Conservation (phyloP, 2,797 vertebrate species). For the Lutjanus campechanus region DNA sequence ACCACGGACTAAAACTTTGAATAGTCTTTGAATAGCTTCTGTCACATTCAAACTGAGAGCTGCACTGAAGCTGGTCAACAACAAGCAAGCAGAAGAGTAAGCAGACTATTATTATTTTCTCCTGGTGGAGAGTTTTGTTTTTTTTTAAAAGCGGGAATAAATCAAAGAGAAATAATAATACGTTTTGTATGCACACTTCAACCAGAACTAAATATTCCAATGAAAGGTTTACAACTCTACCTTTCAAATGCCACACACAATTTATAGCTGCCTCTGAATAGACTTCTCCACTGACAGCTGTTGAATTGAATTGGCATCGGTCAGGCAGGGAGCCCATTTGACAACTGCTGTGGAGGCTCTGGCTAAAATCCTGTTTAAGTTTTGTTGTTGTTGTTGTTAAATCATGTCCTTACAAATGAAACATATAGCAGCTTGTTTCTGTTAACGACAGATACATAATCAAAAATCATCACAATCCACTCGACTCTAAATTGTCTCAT, state of each 20-base stretch:
- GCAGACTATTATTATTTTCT: constrained; percentile 37
- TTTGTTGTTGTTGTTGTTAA: neutral
- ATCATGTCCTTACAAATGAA: constrained; percentile 35
- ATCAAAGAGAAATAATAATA: constrained; percentile 48
- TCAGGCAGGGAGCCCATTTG: constrained; percentile 43
- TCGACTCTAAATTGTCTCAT: constrained; percentile 40
- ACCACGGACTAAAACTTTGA: constrained; percentile 22
- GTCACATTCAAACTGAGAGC: constrained; percentile 24
- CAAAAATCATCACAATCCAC: constrained; percentile 45
- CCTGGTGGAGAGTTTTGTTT: constrained; percentile 6
- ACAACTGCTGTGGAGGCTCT: constrained; percentile 21
- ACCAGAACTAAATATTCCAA: constrained; percentile 53
- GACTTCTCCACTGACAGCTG: constrained; percentile 60
- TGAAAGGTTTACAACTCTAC: constrained; percentile 53
- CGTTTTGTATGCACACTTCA: constrained; percentile 55
- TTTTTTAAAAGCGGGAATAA: constrained; percentile 34
- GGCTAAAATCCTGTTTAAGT: constrained; percentile 10
- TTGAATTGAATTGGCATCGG: constrained; percentile 54
- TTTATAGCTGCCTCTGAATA: constrained; percentile 46
- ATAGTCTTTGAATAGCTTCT: neutral
- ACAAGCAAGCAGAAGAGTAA: constrained; percentile 23
- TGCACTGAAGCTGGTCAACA: constrained; percentile 19
- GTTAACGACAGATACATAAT: constrained; percentile 52
- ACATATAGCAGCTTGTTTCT: constrained; percentile 49
- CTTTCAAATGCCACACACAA: constrained; percentile 53